These are phyloP conservation scores for Dicerorhinus sumatrensis DNA, from an alignment of 2,113 vertebrate species.

Conservation along the genomic window DNA sequence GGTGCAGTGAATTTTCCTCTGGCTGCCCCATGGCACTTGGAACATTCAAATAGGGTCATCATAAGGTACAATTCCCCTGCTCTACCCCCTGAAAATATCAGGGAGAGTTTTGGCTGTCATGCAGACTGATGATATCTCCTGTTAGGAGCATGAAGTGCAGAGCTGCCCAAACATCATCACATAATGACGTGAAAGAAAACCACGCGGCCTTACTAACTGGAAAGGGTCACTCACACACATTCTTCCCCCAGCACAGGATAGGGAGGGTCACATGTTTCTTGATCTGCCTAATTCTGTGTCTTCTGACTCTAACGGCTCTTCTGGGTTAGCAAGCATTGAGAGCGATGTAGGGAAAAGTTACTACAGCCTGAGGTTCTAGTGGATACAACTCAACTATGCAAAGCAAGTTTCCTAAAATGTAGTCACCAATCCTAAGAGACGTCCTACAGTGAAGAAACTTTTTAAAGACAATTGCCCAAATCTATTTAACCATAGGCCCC, in stretches of 20 bases:
- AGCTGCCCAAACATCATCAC: neutral
- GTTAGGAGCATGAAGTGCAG: neutral
- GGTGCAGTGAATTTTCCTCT: neutral
- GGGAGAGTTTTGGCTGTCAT: neutral
- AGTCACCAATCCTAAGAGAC: neutral
- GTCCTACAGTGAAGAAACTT: neutral
- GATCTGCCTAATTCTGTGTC: neutral
- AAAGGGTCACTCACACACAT: neutral
- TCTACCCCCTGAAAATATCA: neutral
- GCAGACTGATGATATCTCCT: neutral
- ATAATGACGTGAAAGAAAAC: neutral
- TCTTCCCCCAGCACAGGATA: neutral
- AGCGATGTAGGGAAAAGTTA: neutral
- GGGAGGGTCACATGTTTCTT: neutral
- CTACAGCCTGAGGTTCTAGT: neutral
- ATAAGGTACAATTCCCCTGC: neutral
- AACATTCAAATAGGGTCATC: neutral
- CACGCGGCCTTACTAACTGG: neutral
- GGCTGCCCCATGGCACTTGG: neutral
- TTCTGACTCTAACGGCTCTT: constrained; percentile 27
- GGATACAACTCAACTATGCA: neutral
- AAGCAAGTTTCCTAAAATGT: constrained; percentile 21
- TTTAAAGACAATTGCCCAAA: constrained; percentile 42
- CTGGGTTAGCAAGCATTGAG: neutral
- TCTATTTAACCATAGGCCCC: neutral